These are phyloP conservation scores for Petrolisthes cinctipes DNA, from an alignment of 2,888 invertebrate genomes.

Conservation along the genomic window DNA sequence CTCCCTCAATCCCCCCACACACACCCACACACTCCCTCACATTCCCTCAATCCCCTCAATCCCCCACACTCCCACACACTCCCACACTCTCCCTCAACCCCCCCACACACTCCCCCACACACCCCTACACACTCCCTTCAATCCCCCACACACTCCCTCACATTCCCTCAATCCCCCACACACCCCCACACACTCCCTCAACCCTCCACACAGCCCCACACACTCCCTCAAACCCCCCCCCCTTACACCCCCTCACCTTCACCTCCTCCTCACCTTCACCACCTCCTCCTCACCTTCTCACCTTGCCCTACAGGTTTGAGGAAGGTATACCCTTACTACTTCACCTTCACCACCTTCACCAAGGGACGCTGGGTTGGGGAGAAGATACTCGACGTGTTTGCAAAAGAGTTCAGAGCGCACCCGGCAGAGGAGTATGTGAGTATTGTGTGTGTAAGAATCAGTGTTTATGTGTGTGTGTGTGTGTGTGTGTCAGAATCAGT, in stretches of 20 bases:
- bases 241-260: neutral
- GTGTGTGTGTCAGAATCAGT: neutral
- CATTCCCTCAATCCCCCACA: neutral
- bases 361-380: slow-evolving; percentile 97
- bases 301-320: slow-evolving; percentile 70
- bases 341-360: slow-evolving; percentile 94
- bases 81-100: neutral
- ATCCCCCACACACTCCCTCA: neutral
- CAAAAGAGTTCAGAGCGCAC: slow-evolving; percentile 92
- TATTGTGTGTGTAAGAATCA: slow-evolving; percentile 60
- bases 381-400: slow-evolving; percentile 91
- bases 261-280: neutral
- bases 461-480: too few species aligned
- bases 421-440: slow-evolving; percentile 87
- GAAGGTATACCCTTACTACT: slow-evolving; percentile 97
- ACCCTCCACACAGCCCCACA: neutral
- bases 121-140: too few species aligned
- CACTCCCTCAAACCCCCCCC: neutral
- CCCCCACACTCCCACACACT: neutral
- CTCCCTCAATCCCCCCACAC: neutral
- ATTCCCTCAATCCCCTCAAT: neutral
- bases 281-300: neutral
- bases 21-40: slow-evolving; percentile 70
- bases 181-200: neutral
- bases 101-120: too few species aligned